Evolutionary conservation across 1,140 invertebrate species (phyloP), one percentile per base, ranked within the genome.

Genomic region (Nymphalis io): DNA sequence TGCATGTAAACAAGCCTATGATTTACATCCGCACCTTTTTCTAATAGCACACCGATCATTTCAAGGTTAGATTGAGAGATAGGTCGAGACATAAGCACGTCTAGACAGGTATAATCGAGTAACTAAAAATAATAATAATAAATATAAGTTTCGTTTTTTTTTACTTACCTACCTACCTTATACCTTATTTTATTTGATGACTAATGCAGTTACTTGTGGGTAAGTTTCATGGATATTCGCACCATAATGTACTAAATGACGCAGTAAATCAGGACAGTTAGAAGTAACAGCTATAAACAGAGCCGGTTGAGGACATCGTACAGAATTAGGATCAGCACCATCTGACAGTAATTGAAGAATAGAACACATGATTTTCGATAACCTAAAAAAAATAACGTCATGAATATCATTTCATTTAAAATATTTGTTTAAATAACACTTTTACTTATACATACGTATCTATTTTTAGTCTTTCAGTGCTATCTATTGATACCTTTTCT

Each of bases 271-370:
- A 15, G 79, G 20, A 60, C 78, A 81, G 18, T 87, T 87, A 1
- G 86, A 82, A 46, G 82, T 79, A 20, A 90, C 75, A 5, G 92
- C 89, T 33, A 93, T 78, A 1, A 91, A 77, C 12, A 93, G 46
- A 0, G 89, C 79, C 16, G 91, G 83, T n/a, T 92, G 82, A 15
- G 93, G 93, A 73, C 89, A 88, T 57, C 78, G 72, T 3, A 90
- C 80, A 44, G 83, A 68, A 51, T 81, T 88, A 1, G 92, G 92
- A 78, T 93, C 74, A 8, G 92, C 89, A 12, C 92, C 92, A 67
- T 86, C 80, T 15, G 75, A 59, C 42, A 93, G 68, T 38, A 93
- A 70, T 63, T 88, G 83, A 2, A 78, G 66, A 63, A 93, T 91
- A 3, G 60, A 62, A 16, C 3, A 13, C 60, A 62, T 62, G 38